Evolutionary conservation across 2,888 invertebrate species (phyloP).

Genomic region (Oxytorus armatus): DNA sequence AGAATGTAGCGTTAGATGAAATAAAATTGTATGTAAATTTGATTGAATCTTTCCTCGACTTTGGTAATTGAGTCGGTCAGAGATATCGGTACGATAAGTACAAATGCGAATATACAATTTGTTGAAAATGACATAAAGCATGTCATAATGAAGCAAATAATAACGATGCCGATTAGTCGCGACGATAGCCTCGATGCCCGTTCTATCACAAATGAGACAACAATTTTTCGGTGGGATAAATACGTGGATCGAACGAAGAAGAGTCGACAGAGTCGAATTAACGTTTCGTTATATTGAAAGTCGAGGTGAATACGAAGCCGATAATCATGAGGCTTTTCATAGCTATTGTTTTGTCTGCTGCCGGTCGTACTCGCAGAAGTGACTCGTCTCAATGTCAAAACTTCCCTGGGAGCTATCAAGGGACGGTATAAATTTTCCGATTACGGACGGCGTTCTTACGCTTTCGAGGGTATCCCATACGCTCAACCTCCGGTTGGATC

Average conservation of each 20-base stretch:
- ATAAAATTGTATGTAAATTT: no score
- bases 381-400: constrained; percentile 72
- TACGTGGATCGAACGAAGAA: constrained; percentile 10
- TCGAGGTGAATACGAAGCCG: background rate
- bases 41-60: no score
- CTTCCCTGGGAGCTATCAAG: constrained; percentile 74
- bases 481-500: constrained; percentile 77
- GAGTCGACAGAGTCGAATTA: constrained; percentile 28
- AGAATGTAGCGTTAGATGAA: no score
- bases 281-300: constrained; percentile 9
- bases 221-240: constrained; percentile 39
- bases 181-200: constrained; percentile 29
- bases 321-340: constrained; percentile 58
- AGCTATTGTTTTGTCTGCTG: constrained; percentile 61
- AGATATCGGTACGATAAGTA: background rate
- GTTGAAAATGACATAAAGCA: constrained; percentile 10
- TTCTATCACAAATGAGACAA: background rate
- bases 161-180: constrained; percentile 42
- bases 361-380: constrained; percentile 65
- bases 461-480: constrained; percentile 80
- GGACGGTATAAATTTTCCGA: constrained; percentile 76
- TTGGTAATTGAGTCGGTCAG: no score
- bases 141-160: background rate
- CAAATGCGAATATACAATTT: background rate
- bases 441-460: constrained; percentile 75